Base-by-base conservation (phyloP, 2,113 vertebrate species). In the Geococcyx californianus region DNA sequence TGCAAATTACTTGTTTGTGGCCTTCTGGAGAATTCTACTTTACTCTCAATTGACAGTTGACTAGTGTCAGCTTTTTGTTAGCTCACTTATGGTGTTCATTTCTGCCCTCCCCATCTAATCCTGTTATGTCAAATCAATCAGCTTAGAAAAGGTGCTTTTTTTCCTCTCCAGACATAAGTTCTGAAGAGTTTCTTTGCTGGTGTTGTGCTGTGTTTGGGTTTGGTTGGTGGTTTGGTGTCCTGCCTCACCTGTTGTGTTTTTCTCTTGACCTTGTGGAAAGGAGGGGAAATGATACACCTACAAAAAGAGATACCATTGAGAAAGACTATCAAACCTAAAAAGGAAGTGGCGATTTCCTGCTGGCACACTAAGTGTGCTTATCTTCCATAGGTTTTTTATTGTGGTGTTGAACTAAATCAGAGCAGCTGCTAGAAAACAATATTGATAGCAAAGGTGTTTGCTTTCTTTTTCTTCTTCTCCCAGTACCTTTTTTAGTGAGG, bases 71-170 rank as follows among this genome's bases (percentile, higher is more conserved):
- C 13, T 73, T 79, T 93, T 93, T 78, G 21, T 58, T 78, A 51
- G 49, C 31, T 55, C 29, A 33, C 10, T 76, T 40, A 18, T 0
- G 2, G 17, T 36, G 14, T 1, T 26, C 0, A 1, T 19, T 17
- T 40, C 7, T 78, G 21, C 2, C 0, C 18, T 63, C 26, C 31
- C 6, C 3, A 15, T 80, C 15, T 80, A 40, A 76, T 73, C 12
- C 13, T 28, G 33, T 0, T 73, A 34, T 88, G 33, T 79, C 56
- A 64, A 23, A 52, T 87, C 10, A 34, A 64, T 79, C 54, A 68
- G 0, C 1, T 83, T 76, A 42, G 28, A 47, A 15, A 42, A 90
- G 16, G 21, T 54, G 36, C 15, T 16, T 73, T 54, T 40, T 63
- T 38, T 19, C 7, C 12, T 26, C 31, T 44, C 25, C 4, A 45